A percentile compares a stretch with the other conserved stretches of the same genome.
Conservation (phyloP, 2,888 invertebrate species). For the Ceramica pisi region DNA sequence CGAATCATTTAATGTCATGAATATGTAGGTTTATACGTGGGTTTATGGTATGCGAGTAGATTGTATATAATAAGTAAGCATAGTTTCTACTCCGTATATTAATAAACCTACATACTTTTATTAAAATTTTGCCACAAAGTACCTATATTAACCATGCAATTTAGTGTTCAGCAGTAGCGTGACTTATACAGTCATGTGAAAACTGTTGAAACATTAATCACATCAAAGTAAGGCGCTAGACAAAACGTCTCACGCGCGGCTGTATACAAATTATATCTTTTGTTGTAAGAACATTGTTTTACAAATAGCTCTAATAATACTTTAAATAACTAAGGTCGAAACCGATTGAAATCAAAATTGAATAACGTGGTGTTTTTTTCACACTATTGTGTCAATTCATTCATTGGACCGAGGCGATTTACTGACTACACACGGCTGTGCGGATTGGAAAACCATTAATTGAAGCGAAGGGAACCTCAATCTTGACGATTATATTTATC, state of each 20-base stretch:
- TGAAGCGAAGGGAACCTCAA: neutral
- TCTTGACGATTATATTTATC: constrained; percentile 6
- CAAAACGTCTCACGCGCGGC: constrained; percentile 71
- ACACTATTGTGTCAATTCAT: constrained; percentile 83
- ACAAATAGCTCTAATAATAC: constrained; percentile 81
- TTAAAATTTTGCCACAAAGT: constrained; percentile 12
- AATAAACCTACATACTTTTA: constrained; percentile 20
- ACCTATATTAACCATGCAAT: constrained; percentile 16
- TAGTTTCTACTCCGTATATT: neutral
- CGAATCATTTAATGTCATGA: constrained; percentile 24
- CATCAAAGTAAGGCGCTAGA: constrained; percentile 59
- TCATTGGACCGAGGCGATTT: constrained; percentile 71
- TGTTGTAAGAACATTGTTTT: constrained; percentile 79
- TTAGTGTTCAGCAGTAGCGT: constrained; percentile 12
- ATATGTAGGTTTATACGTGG: constrained; percentile 23
- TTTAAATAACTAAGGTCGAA: constrained; percentile 77
- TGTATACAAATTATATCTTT: constrained; percentile 72
- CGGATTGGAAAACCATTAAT: constrained; percentile 33
- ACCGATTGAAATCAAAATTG: constrained; percentile 81
- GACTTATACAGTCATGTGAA: constrained; percentile 61
- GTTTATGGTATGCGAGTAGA: constrained; percentile 5
- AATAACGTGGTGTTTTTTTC: constrained; percentile 77
- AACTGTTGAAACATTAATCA: constrained; percentile 67
- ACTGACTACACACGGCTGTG: constrained; percentile 67
- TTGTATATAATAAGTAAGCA: constrained; percentile 1